These are phyloP conservation scores for Progne subis DNA, from an alignment of 2,113 vertebrate species.

Conservation along the genomic window DNA sequence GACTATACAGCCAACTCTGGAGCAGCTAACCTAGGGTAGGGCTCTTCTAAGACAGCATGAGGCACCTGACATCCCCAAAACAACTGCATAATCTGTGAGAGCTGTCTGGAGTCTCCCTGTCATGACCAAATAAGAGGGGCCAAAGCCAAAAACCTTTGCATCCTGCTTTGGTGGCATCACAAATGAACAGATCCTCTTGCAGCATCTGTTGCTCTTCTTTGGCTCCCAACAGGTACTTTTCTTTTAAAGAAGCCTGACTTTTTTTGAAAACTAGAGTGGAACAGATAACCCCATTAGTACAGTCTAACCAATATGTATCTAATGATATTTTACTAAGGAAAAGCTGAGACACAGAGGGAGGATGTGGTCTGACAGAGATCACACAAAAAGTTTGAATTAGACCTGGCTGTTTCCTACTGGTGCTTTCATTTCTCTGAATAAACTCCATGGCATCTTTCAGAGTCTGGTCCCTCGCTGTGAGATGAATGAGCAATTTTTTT, in stretches of 20 bases:
- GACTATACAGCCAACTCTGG: not conserved
- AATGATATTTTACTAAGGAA: not conserved
- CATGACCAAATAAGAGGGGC: not conserved
- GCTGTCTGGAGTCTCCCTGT: not conserved
- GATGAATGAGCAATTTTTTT: not conserved
- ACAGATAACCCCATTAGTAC: not conserved
- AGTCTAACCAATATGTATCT: not conserved
- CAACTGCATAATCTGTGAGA: accelerated
- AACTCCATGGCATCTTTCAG: not conserved
- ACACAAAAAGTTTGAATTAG: not conserved
- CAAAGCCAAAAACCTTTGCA: not conserved
- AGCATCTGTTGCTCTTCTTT: not conserved
- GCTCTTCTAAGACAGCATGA: not conserved
- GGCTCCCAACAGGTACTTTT: not conserved
- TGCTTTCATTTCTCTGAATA: conserved; percentile 1
- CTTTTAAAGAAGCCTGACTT: not conserved
- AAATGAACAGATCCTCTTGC: not conserved
- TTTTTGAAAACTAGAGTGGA: not conserved
- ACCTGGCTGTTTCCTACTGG: not conserved
- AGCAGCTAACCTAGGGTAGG: not conserved
- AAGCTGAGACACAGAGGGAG: not conserved
- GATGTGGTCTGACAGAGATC: not conserved
- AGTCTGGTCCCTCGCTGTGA: not conserved
- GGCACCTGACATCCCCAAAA: not conserved
- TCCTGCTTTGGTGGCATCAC: not conserved